These are phyloP conservation scores for Stegodyphus dumicola DNA, from an alignment of 1,140 invertebrate genomes.

Conservation along the genomic window DNA sequence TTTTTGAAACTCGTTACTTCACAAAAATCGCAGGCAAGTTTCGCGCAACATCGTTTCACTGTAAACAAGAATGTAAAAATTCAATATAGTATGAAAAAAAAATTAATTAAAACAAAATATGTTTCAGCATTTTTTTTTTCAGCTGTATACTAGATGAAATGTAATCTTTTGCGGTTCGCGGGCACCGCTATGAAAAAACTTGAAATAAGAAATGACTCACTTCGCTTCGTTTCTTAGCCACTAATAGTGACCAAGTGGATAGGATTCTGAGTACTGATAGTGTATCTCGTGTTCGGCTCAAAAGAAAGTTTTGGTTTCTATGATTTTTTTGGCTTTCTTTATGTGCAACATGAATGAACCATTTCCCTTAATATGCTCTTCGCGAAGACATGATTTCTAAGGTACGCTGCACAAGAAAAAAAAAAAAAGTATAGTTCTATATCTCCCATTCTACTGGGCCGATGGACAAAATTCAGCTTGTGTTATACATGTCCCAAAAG, in stretches of 20 bases:
- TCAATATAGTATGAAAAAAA: neutral
- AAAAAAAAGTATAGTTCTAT: too few species aligned
- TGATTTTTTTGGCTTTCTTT: too few species aligned
- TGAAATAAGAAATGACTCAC: neutral
- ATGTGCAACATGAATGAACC: too few species aligned
- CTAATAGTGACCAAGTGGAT: neutral
- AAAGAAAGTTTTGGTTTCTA: too few species aligned
- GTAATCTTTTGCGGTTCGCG: neutral
- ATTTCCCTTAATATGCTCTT: too few species aligned
- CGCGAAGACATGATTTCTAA: too few species aligned
- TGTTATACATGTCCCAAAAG: too few species aligned
- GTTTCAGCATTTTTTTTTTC: neutral
- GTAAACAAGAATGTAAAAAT: neutral
- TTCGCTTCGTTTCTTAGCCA: neutral
- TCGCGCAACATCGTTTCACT: conserved; percentile 7
- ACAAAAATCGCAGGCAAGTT: conserved; percentile 36
- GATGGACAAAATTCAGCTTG: too few species aligned
- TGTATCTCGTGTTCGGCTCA: neutral
- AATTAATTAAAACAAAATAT: neutral
- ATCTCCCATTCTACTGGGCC: too few species aligned
- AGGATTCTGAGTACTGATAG: neutral
- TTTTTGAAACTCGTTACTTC: conserved; percentile 8
- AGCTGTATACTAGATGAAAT: neutral
- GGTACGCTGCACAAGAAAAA: too few species aligned
- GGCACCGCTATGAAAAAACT: neutral